A percentile compares a stretch with the other conserved stretches of the same genome.
phyloP scores from a whole-genome alignment of 2,797 vertebrate species.

The Hipposideros larvatus region DNA sequence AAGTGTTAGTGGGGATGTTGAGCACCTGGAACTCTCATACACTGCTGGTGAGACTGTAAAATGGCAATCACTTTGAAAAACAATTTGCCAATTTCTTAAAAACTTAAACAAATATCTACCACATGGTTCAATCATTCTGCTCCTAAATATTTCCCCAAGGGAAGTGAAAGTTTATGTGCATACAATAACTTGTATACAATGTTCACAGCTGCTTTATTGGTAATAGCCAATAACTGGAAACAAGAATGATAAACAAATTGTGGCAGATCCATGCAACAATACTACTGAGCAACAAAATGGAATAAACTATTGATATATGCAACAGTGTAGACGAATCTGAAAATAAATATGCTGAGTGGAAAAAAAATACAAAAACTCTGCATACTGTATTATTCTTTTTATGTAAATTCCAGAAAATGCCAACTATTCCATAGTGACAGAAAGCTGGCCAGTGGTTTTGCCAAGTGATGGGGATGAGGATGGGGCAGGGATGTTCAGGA shows the following conservation, averaged over 20 bases:
- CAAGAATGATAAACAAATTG: no score
- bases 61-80: not conserved
- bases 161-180: not conserved
- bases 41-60: not conserved
- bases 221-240: not conserved
- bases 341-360: not conserved
- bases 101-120: not conserved
- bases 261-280: rapidly evolving
- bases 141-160: not conserved
- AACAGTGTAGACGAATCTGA: not conserved
- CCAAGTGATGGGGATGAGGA: not conserved
- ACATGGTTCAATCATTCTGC: not conserved
- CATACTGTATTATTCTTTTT: not conserved
- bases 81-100: not conserved
- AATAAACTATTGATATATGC: rapidly evolving
- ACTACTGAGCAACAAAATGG: not conserved
- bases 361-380: not conserved
- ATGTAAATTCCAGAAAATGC: not conserved
- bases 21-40: no score
- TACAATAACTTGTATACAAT: not conserved
- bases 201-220: not conserved
- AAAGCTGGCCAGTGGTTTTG: not conserved
- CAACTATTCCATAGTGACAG: not conserved
- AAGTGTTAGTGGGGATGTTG: no score
- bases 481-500: rapidly evolving